Conservation (phyloP, 2,888 invertebrate genomes). For the Pyrgus malvae region DNA sequence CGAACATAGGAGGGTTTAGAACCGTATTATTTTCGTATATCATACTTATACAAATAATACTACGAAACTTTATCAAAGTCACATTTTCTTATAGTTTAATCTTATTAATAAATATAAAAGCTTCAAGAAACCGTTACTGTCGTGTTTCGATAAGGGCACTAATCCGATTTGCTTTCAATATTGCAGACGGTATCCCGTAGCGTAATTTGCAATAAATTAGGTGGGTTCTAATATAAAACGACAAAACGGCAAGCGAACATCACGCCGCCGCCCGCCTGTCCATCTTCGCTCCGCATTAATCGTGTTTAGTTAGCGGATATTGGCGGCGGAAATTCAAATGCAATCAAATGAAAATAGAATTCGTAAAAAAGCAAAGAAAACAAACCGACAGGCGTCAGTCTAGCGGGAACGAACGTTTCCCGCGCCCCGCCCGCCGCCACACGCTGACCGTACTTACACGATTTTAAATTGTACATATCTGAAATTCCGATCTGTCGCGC, state of each 20-base stretch:
- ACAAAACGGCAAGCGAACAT: slow-evolving; percentile 72
- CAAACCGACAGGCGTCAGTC: slow-evolving; percentile 81
- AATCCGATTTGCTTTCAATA: slow-evolving; percentile 38
- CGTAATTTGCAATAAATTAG: slow-evolving; percentile 80
- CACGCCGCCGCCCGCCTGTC: slow-evolving; percentile 70
- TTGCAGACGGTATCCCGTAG: slow-evolving; percentile 65
- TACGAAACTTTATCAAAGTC: too few species aligned
- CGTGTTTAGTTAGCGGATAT: slow-evolving; percentile 83
- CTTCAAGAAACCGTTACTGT: slow-evolving; percentile 4
- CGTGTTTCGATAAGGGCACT: slow-evolving; percentile 10
- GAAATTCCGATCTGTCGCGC: slow-evolving; percentile 82
- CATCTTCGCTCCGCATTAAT: slow-evolving; percentile 79
- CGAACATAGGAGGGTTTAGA: too few species aligned
- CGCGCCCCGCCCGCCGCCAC: slow-evolving; percentile 48
- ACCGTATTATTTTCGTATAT: too few species aligned
- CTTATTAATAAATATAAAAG: neutral
- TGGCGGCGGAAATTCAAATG: slow-evolving; percentile 81
- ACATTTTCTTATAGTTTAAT: too few species aligned
- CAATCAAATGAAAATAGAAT: slow-evolving; percentile 82
- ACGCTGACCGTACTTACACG: slow-evolving; percentile 80
- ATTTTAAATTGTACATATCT: slow-evolving; percentile 83
- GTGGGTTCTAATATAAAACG: slow-evolving; percentile 79
- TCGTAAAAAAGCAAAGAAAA: slow-evolving; percentile 79
- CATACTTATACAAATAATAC: too few species aligned
- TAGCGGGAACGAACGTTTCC: slow-evolving; percentile 59